A percentile compares a stretch with the other conserved stretches of the same genome.
These are phyloP conservation scores for Gorsachius goisagi DNA, from an alignment of 2,113 vertebrate species.

Conservation along the genomic window DNA sequence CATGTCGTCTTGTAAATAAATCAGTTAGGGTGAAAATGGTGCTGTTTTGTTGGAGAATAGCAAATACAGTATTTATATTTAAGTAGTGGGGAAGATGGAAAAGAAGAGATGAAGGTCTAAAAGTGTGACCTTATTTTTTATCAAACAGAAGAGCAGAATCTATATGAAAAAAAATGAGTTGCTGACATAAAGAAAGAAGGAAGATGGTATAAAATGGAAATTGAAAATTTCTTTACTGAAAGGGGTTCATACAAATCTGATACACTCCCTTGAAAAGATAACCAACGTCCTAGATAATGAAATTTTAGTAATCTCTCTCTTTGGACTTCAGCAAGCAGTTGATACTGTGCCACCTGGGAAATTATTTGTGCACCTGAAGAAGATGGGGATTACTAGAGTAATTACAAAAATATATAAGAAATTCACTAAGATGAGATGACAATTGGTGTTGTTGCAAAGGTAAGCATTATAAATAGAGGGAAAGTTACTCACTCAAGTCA, in stretches of 20 bases:
- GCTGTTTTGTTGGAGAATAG: background rate
- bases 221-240: slow-evolving; percentile 24
- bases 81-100: background rate
- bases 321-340: slow-evolving; percentile 8
- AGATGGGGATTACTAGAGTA: background rate
- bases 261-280: slow-evolving; percentile 24
- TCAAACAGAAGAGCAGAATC: background rate
- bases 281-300: slow-evolving; percentile 10
- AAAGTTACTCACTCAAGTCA: background rate
- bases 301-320: slow-evolving; percentile 10
- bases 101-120: background rate
- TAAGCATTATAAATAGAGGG: background rate
- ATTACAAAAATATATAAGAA: background rate
- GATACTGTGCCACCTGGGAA: slow-evolving; percentile 1
- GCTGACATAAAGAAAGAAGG: background rate
- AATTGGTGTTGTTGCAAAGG: background rate
- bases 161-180: background rate
- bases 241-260: background rate
- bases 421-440: background rate
- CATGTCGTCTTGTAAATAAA: background rate
- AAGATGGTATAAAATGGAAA: slow-evolving; percentile 10
- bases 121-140: slow-evolving; percentile 5
- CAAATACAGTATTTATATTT: background rate
- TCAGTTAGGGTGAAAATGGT: background rate
- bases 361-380: background rate